Evolutionary conservation across 23 tunicate species (phyloP).

Genomic region (Styela clava): DNA sequence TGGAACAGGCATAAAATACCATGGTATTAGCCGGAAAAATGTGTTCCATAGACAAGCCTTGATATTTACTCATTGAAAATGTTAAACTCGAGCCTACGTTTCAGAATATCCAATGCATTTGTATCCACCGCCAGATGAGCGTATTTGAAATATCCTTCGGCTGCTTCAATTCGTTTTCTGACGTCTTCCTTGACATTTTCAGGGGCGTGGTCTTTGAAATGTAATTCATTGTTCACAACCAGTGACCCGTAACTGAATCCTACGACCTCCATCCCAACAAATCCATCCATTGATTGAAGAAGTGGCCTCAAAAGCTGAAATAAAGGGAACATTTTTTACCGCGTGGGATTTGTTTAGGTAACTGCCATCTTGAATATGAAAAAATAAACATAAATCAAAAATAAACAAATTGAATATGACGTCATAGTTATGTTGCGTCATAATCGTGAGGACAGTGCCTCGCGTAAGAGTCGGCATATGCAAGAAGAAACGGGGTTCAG

Average conservation of each 20-base stretch:
- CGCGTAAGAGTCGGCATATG: too few relatives aligned
- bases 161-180: conserved; percentile 9
- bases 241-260: conserved; percentile 28
- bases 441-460: too few relatives aligned
- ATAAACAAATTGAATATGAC: too few relatives aligned
- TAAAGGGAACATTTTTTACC: not conserved
- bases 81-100: conserved; percentile 14
- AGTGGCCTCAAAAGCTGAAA: conserved; percentile 21
- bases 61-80: too few relatives aligned
- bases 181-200: conserved; percentile 24
- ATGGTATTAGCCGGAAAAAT: too few relatives aligned
- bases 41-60: too few relatives aligned
- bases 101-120: conserved; percentile 9
- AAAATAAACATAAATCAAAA: too few relatives aligned
- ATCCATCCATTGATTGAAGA: conserved; percentile 31
- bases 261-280: conserved; percentile 22
- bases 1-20: too few relatives aligned
- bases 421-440: too few relatives aligned
- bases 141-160: conserved; percentile 22
- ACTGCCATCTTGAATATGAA: too few relatives aligned
- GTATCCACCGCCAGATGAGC: conserved; percentile 19
- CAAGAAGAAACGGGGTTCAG: too few relatives aligned
- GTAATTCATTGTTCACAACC: conserved; percentile 23
- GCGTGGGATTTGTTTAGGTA: too few relatives aligned
- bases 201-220: conserved; percentile 5